Base-by-base conservation (phyloP, 2,113 vertebrate species). In the Python bivittatus region DNA sequence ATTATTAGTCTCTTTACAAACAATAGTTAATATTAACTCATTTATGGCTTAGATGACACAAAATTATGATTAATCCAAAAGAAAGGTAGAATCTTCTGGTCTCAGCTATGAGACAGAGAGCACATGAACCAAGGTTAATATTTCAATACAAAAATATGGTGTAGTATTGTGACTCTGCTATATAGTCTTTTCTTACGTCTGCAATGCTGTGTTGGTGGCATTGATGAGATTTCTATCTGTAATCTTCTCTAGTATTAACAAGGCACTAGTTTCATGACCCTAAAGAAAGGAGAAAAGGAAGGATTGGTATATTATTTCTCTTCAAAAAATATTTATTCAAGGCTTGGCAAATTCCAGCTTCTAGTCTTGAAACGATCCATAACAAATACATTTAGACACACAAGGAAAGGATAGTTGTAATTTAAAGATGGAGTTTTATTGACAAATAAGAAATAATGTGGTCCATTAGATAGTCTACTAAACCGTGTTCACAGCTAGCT, bases 221-320 rank as follows among this genome's bases (percentile, higher is more conserved):
- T 99, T 99, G 97, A 99, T 99, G 97, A 99, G 99, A 98, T 99
- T 99, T 98, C 98, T 98, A 95, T 99, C 99, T 12, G 97, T 98
- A 97, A 99, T 99, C 98, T 99, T 99, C 97, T 99, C 99, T 97
- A 99, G 97, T 98, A 99, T 99, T 98, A 99, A 99, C 99, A 99
- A 99, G 99, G 99, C 99, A 99, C 99, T 99, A 97, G 99, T 99
- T 99, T 99, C 99, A 98, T 99, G 99, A 97, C 99, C 99, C 99
- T 99, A 96, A 91, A 96, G 94, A 95, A 53, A 97, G 88, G 96
- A 92, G 44, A 97, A 93, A 33, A 12, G 17, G 60, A 91, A 61
- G 38, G 23, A 79, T 22, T 22, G 7, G 72, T 79, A 79, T 79
- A 42, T 79, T 79, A 79, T 79, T 79, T 79, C 2, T 79, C 33